phyloP scores from a whole-genome alignment of 2,113 vertebrate species.

The Colaptes auratus region DNA sequence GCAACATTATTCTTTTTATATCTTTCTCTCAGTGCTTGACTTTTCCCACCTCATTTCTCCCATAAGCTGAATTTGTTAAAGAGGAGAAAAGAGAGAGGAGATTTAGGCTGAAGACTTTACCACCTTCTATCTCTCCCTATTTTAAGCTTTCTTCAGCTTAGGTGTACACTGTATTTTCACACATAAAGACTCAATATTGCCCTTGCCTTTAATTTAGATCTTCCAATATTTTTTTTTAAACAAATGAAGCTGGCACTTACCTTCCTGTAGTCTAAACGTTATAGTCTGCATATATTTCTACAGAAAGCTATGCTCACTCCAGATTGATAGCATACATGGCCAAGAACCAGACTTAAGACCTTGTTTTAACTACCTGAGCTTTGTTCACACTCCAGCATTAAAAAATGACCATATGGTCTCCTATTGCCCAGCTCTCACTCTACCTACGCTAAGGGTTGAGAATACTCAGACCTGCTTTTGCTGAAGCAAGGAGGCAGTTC shows the following conservation, averaged over 20 bases:
- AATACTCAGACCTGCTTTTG: neutral
- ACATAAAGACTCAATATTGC: neutral
- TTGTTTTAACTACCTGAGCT: neutral
- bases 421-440: neutral
- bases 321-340: neutral
- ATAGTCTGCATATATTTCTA: neutral
- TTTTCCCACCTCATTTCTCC: neutral
- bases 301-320: neutral
- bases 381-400: neutral
- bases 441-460: neutral
- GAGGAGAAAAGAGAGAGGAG: neutral
- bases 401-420: neutral
- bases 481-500: neutral
- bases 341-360: neutral
- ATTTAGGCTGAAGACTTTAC: neutral
- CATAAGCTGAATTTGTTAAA: neutral
- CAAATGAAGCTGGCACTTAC: neutral
- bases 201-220: neutral
- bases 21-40: neutral
- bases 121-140: neutral
- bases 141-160: neutral
- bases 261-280: neutral
- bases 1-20: neutral
- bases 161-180: neutral
- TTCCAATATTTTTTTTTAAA: neutral